Evolutionary conservation across 2,888 invertebrate genomes (phyloP), one percentile per base, ranked within the genome.

Genomic region (Ecliptopera silaceata): DNA sequence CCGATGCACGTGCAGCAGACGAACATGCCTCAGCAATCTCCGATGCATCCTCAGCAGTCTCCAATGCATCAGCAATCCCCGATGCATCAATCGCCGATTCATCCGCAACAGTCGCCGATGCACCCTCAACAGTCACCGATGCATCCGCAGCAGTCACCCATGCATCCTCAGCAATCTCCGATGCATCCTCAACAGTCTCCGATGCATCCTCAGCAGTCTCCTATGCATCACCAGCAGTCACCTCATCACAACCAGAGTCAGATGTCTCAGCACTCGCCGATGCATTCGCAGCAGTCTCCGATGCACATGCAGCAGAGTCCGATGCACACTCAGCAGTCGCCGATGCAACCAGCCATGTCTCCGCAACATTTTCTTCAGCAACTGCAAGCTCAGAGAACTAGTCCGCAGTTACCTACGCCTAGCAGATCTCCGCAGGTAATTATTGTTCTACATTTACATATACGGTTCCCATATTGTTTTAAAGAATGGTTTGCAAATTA

Each of bases 361-460:
- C 82, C 81, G 47, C 81, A 80, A 69, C 83, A 83, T 56, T 84
- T 82, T 58, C 56, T 84, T 52, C 84, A 84, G 48, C 84, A 91
- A 64, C 66, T 89, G 54, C 91, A 90, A 69, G 85, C 86, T 18
- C 90, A 90, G 63, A 81, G 90, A 61, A 89, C 91, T 0, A 91
- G 90, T 61, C 91, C 91, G 17, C 91, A 91, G 64, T 61, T 91
- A 54, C 90, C 91, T 3, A 86, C 90, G 29, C 91, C 91, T 1
- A 91, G 91, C 66, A 80, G 91, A 3, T 91, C 91, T 64, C 91
- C 91, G 20, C 91, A 91, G 84, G 91, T 88, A 65, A 46, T 55
- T 59, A 1, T 32, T 11, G 17, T 53, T 18, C 10, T 13, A 13
- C 4, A 26, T 1, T 15, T 42, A 2, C 26, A 42, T 2, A 1